Conservation (phyloP, 2,797 vertebrate species). For the Paguma larvata region DNA sequence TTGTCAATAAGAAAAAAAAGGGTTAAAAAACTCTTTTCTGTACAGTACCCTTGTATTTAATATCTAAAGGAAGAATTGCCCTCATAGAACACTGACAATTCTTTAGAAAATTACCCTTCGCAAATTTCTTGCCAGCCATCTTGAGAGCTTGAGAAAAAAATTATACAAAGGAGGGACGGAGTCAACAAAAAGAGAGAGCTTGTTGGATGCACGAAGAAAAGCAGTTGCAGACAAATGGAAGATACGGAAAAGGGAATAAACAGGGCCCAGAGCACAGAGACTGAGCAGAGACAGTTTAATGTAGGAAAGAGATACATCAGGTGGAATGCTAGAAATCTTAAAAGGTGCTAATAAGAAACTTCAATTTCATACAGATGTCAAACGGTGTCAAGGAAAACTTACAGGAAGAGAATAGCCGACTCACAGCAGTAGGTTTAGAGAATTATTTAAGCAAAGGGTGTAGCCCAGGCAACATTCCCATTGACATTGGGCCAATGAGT, state of each 20-base stretch:
- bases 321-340: not conserved
- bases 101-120: not conserved
- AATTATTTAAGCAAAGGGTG: conserved; percentile 74
- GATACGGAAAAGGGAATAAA: not conserved
- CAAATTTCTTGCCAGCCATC: not conserved
- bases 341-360: conserved; percentile 66
- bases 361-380: conserved; percentile 75
- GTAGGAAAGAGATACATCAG: not conserved
- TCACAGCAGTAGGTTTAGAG: conserved; percentile 68
- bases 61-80: not conserved
- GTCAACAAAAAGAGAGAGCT: not conserved
- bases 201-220: not conserved
- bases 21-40: not conserved
- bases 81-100: not conserved
- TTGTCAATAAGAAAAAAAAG: not conserved
- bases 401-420: not conserved
- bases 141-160: not conserved
- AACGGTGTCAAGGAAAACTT: conserved; percentile 55
- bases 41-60: not conserved
- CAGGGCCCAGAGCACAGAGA: not conserved
- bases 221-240: not conserved
- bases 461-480: conserved; percentile 60
- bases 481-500: conserved; percentile 66
- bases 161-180: not conserved
- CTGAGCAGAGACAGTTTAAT: not conserved